Base-by-base conservation (phyloP, 2,113 vertebrate genomes). In the Aramus guarauna region DNA sequence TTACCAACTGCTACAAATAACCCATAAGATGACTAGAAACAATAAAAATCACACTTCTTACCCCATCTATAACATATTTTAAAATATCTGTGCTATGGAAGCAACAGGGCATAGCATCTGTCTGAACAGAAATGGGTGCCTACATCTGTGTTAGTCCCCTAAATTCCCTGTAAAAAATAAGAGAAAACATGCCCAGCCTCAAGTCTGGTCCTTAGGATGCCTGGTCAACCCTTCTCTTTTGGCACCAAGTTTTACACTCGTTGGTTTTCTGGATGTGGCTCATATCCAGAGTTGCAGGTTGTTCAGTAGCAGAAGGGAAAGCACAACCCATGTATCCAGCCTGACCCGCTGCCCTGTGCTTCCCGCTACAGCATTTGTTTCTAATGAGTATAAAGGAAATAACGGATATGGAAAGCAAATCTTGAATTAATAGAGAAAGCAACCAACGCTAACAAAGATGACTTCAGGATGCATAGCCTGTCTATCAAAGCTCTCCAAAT, bases 401-500 rank as follows among this genome's bases (percentile, higher is more conserved):
- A 76, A 94, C 0, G 2, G 74, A 64, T 82, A 82, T 9, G 20
- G 84, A 79, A 85, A 93, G 58, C 30, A 64, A 93, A 96, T 66
- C 74, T 76, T 91, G 62, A 93, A 85, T 85, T 88, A 93, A 93
- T 76, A 93, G 22, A 90, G 84, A 96, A 82, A 90, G 62, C 48
- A 82, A 85, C 45, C 59, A 73, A 68, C 16, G 48, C 73, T 36
- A 87, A 79, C 34, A 59, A 79, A 85, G 53, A 85, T 88, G 58
- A 76, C 69, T 92, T 87, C 74, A 85, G 52, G 80, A 85, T 34
- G 56, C 52, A 75, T 2, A 72, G 64, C 1, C 0, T 80, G n/a
- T n/a, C n/a, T 41, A 85, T 15, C 32, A 88, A 91, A 90, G 53
- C 53, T 94, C 62, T 90, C 66, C n/a, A 83, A 82, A 90, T 58